These are phyloP conservation scores for Aphaenogaster floridana DNA, from an alignment of 1,140 invertebrate genomes.

Conservation along the genomic window DNA sequence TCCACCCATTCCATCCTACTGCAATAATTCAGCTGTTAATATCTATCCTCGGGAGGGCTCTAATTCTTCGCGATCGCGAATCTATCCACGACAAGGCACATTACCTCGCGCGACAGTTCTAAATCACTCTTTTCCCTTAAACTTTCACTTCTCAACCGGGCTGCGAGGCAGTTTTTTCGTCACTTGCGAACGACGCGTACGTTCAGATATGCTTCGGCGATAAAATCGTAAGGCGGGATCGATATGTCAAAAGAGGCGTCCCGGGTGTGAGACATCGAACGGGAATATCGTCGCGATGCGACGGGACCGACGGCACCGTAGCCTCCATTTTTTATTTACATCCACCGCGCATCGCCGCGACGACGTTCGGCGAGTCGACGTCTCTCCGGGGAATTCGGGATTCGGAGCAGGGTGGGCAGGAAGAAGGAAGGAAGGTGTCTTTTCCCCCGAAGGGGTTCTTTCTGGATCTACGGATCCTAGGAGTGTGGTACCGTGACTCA, in stretches of 20 bases:
- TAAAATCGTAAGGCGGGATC: constrained; percentile 38
- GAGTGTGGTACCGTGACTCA: no score
- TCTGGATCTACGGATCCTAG: no score
- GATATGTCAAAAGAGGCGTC: constrained; percentile 42
- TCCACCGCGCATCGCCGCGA: neutral
- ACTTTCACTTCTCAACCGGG: constrained; percentile 43
- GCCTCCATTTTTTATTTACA: constrained; percentile 34
- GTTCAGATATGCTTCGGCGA: neutral
- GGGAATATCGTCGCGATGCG: neutral
- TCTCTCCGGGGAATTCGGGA: neutral
- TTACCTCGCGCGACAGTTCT: constrained; percentile 13
- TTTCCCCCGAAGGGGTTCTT: no score
- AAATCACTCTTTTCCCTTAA: constrained; percentile 27
- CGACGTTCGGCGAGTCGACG: neutral
- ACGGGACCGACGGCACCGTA: neutral
- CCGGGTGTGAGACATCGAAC: neutral
- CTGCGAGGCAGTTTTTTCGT: neutral
- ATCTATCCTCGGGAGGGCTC: neutral
- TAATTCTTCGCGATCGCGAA: neutral
- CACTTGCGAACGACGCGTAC: neutral
- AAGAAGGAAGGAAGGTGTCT: no score
- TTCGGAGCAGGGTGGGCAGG: no score
- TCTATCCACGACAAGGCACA: constrained; percentile 6
- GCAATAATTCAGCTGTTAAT: constrained; percentile 54
- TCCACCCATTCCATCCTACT: constrained; percentile 98